Evolutionary conservation across 2,797 vertebrate species (phyloP), one percentile per base, ranked within the genome.

Genomic region (Paratrypauchen microcephalus): DNA sequence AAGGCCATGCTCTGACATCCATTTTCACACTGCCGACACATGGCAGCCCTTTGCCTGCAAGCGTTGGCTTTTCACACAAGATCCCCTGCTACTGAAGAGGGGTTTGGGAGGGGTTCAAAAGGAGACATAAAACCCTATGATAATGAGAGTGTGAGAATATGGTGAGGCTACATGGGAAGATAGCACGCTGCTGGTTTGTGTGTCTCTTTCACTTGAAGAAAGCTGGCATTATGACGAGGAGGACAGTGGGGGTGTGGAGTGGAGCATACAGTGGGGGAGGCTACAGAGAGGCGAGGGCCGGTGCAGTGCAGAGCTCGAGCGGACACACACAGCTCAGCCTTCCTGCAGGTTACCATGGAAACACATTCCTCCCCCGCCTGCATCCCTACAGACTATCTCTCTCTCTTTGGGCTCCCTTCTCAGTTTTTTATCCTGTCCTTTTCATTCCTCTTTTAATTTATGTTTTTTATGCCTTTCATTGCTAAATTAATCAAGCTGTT

Each of bases 301-400:
- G 89, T 92, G 93, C 93, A 93, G 93, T 92, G 93, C 92, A 92
- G 93, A 91, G 92, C 91, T 92, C 91, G 92, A 94, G 93, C 88
- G 92, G 93, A 94, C 93, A 93, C 92, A 91, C 91, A 91, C 91
- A 92, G 91, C 93, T 94, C 92, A 93, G 92, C 92, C 93, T 92
- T 91, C 90, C 84, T 81, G 45, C 82, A 56, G 86, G 94, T 95
- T 94, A 82, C 92, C 89, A 94, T 94, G 91, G 94, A 93, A 94
- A 95, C 93, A 91, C 84, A 93, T 94, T 94, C 93, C 93, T 94
- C 93, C 93, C 93, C 93, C 93, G 92, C 92, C 92, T 92, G 92
- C 93, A 94, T 95, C 94, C 93, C 93, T 89, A 93, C 92, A 94
- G 92, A 93, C 78, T 81, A 79, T 83, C 72, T 88, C 72, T 89